Evolutionary conservation across 1,140 invertebrate species (phyloP), one percentile per base, ranked within the genome.

Genomic region (Ceratina australensis): DNA sequence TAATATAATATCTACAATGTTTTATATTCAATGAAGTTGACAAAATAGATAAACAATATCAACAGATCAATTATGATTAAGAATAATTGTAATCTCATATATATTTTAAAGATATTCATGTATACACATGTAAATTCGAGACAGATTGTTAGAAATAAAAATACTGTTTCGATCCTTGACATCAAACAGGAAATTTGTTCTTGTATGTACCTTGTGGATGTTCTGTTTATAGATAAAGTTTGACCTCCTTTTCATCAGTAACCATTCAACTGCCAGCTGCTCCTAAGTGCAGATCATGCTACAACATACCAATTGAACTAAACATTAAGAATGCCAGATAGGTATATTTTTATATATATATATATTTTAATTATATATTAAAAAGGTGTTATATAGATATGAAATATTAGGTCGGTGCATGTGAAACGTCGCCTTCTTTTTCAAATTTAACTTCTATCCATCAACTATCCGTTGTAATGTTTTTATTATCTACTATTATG

Each of bases 161-260:
- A 83, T 85, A 79, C 16, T 76, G 28, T 68, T 74, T 71, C 22
- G 82, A 65, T 87, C 72, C 81, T 82, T 83, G 84, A 89, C 76
- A 83, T 76, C 82, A 67, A 24, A 10, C 7, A 78, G 52, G 28
- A 69, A 78, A 72, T 73, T 78, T 54, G 64, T 56, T 76, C 73
- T 59, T 63, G 66, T 88, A 81, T 89, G 87, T 64, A 82, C 72
- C 79, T 81, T 84, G 85, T 88, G 86, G 84, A 83, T 86, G 86
- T 90, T 90, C 91, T 92, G 91, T 91, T 92, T 90, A 90, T 92
- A 92, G 90, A 89, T 78, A 64, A 77, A 72, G 83, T 87, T 83
- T 88, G 89, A 91, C 90, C 90, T 91, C 87, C 77, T 90, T 91
- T 75, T 81, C 63, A 73, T 75, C 60, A 67, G 77, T 78, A 68